Base-by-base conservation (phyloP, 2,888 invertebrate species). In the Caenorhabditis sp. region DNA sequence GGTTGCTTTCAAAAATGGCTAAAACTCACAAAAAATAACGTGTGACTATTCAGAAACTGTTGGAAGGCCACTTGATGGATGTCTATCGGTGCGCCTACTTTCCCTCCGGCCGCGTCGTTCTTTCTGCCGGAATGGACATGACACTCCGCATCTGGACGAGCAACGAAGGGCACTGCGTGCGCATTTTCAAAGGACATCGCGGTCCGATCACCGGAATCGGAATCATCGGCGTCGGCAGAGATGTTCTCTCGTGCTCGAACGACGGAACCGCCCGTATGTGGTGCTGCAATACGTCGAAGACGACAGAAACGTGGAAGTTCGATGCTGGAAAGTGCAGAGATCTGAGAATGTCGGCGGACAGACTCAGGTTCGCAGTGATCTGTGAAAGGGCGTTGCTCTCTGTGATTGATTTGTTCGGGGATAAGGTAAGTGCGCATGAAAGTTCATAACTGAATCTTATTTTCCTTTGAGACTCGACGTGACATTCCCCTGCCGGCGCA, bases 71-170 rank as follows among this genome's bases (percentile, higher is more conserved):
- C 89, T 90, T 92, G 26, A 93, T 93, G 52, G 93, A 93, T 77
- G 92, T 93, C 5, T 93, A 93, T 89, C 92, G 91, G 73, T 92
- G 93, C 87, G 90, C 91, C 63, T 93, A 93, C 87, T 94, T 93
- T 84, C 93, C 93, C 27, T 93, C 93, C 15, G 93, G 93, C 1
- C 88, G 92, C 62, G 93, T 93, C 1, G 90, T 93, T 0, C 88
- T 93, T 56, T 92, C 92, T 45, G 93, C 92, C 24, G 93, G 93
- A 9, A 92, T 93, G 35, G 94, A 94, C 90, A 92, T 93, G 85
- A 91, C 92, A 41, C 90, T 93, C 8, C 92, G 92, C 88, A 91
- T 94, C 68, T 94, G 93, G 93, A 93, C 93, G 56, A 93, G 93
- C 0, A 92, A 93, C 83, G 91, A 92, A 27, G 93, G 93, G 22